Percentiles rank a stretch among this genome's conserved stretches.
Conservation (phyloP, 2,797 vertebrate genomes). For the Micromesistius poutassou region DNA sequence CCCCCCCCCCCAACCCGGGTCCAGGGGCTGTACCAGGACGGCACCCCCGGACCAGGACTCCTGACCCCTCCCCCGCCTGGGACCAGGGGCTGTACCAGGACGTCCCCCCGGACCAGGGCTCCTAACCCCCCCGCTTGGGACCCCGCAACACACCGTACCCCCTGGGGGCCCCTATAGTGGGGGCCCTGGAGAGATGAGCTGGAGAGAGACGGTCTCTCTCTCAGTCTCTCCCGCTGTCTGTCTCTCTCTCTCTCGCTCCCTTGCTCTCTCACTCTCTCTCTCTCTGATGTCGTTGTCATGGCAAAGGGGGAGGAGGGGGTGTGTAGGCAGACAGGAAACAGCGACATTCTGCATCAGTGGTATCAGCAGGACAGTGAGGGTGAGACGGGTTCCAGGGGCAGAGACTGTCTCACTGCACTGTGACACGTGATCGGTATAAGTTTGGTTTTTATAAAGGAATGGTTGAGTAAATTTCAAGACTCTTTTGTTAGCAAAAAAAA, state of each 20-base stretch:
- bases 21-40: constrained; percentile 72
- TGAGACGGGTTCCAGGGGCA: constrained; percentile 14
- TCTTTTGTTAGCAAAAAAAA: constrained; percentile 54
- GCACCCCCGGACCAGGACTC: constrained; percentile 20
- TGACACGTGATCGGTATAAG: constrained; percentile 29
- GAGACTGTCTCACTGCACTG: constrained; percentile 43
- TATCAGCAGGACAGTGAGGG: not conserved
- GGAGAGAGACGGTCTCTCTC: not conserved
- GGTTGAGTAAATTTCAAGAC: constrained; percentile 35
- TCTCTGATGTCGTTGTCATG: constrained; percentile 26
- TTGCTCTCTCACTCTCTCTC: not conserved
- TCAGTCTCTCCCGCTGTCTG: not conserved
- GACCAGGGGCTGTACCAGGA: constrained; percentile 73
- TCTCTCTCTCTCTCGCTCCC: constrained; percentile 7
- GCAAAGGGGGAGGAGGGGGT: constrained; percentile 25
- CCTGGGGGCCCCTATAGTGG: constrained; percentile 11
- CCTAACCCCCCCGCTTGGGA: constrained; percentile 46
- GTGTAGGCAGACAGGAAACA: constrained; percentile 18
- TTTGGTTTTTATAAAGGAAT: constrained; percentile 41
- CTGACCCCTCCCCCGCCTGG: constrained; percentile 46
- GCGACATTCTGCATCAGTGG: constrained; percentile 29
- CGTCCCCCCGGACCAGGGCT: constrained; percentile 16
- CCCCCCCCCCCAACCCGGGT: constrained; percentile 45
- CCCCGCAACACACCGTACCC: constrained; percentile 8
- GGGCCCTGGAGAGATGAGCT: not conserved